Percentiles rank a stretch among this genome's conserved stretches.
Evolutionary conservation across 2,797 vertebrate genomes (phyloP).

Genomic region (Pelobates cultripes): DNA sequence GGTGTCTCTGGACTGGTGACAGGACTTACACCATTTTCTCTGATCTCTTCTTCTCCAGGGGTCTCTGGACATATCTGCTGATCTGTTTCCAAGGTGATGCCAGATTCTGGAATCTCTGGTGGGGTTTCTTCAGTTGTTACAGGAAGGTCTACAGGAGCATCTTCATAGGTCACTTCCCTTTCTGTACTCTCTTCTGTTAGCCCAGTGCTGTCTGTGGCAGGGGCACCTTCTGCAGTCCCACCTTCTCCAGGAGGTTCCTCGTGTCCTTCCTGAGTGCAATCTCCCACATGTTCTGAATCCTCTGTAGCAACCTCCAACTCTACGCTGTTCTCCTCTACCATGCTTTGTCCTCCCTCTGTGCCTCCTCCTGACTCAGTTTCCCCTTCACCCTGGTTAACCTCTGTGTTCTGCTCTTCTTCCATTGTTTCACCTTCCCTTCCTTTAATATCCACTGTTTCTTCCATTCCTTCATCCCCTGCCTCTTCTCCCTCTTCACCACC

Average conservation of each 20-base stretch:
- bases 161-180: not conserved
- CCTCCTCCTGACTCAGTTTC: not conserved
- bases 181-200: not conserved
- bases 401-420: not conserved
- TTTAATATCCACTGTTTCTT: not conserved
- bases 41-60: not conserved
- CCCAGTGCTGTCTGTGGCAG: not conserved
- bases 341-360: not conserved
- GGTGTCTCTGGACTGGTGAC: not conserved
- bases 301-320: not conserved
- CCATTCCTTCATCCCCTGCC: not conserved
- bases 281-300: not conserved
- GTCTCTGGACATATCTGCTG: not conserved
- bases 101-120: not conserved
- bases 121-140: not conserved
- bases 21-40: constrained; percentile 28
- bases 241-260: not conserved
- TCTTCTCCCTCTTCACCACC: not conserved
- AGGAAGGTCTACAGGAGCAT: not conserved
- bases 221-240: not conserved
- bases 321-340: not conserved
- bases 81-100: rapidly evolving
- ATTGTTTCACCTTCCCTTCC: not conserved
- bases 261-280: not conserved
- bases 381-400: not conserved